Percentiles rank a stretch among this genome's conserved stretches.
Conservation (phyloP, 2,888 invertebrate genomes). For the Oligia strigilis region DNA sequence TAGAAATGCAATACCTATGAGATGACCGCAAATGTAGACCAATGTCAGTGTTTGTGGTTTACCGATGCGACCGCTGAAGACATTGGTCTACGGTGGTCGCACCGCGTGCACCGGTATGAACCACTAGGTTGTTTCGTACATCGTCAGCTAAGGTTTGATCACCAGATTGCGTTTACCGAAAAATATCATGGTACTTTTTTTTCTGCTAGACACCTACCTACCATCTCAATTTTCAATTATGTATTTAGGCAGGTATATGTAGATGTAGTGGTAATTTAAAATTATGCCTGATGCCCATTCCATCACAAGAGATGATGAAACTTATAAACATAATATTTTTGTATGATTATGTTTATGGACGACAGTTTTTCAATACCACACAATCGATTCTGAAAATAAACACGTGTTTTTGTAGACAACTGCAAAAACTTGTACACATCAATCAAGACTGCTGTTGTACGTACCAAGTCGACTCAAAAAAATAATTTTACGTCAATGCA, state of each 20-base stretch:
- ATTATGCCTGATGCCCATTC: background rate
- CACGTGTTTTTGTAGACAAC: slow-evolving; percentile 31
- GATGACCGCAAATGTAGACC: slow-evolving; percentile 12
- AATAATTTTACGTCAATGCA: slow-evolving; percentile 48
- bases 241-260: background rate
- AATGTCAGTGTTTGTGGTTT: background rate
- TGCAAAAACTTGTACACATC: slow-evolving; percentile 32
- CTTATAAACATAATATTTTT: background rate
- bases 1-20: slow-evolving; percentile 22
- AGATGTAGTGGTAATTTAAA: background rate
- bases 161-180: background rate
- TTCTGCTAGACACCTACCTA: background rate
- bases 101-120: background rate
- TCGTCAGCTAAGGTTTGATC: background rate
- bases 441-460: slow-evolving; percentile 32
- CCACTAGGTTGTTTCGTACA: background rate
- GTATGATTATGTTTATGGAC: background rate
- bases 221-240: background rate
- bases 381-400: slow-evolving; percentile 23
- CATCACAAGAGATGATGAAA: background rate
- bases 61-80: background rate
- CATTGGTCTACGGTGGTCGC: background rate
- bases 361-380: slow-evolving; percentile 4
- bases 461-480: slow-evolving; percentile 52
- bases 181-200: background rate